These are phyloP conservation scores for Gymnodraco acuticeps DNA, from an alignment of 2,797 vertebrate genomes.

Conservation along the genomic window DNA sequence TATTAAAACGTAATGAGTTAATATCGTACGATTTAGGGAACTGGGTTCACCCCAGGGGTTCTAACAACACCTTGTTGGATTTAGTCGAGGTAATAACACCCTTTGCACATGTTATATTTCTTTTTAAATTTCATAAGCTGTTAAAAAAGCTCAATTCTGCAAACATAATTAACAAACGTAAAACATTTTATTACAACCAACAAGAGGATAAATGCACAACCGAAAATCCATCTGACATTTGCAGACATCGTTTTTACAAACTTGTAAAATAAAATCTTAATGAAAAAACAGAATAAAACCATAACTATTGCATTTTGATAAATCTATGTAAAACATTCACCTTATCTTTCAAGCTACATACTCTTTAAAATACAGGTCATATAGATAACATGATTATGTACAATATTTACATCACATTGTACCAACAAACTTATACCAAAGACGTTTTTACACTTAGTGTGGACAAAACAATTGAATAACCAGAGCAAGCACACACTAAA, in stretches of 20 bases:
- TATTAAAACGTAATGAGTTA: too few species aligned
- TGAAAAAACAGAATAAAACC: slow-evolving; percentile 1
- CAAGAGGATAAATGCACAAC: slow-evolving; percentile 47
- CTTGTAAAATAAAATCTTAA: slow-evolving; percentile 19
- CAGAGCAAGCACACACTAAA: slow-evolving; percentile 24
- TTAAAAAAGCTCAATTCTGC: background rate
- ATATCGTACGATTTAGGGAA: too few species aligned
- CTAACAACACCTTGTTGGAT: too few species aligned
- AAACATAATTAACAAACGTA: slow-evolving; percentile 54
- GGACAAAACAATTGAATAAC: slow-evolving; percentile 35
- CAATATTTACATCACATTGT: slow-evolving; percentile 65
- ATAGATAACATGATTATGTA: slow-evolving; percentile 55
- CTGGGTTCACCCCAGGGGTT: too few species aligned
- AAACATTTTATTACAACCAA: slow-evolving; percentile 69
- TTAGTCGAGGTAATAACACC: too few species aligned
- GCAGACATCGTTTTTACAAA: slow-evolving; percentile 8
- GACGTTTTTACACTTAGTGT: slow-evolving; percentile 19
- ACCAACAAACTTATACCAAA: slow-evolving; percentile 36
- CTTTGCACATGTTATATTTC: background rate
- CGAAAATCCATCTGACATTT: slow-evolving; percentile 32
- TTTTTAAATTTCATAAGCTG: background rate
- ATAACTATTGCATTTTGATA: slow-evolving; percentile 37
- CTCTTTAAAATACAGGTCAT: slow-evolving; percentile 52
- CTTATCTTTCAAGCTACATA: slow-evolving; percentile 44
- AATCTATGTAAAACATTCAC: slow-evolving; percentile 50